Percentiles rank a stretch among this genome's conserved stretches.
These are phyloP conservation scores for Hesperia comma DNA, from an alignment of 2,888 invertebrate species.

Conservation along the genomic window DNA sequence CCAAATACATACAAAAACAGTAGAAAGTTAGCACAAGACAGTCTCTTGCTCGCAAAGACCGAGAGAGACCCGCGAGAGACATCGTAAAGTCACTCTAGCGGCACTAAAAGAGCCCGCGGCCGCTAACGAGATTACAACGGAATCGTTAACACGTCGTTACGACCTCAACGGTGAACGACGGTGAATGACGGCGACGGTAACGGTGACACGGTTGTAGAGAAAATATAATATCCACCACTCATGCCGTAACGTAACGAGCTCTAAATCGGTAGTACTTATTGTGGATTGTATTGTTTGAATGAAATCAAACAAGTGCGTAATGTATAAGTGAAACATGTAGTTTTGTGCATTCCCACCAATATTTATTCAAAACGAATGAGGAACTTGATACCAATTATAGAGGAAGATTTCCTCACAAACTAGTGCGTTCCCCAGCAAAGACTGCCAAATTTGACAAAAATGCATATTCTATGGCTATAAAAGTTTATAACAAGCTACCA, in stretches of 20 bases:
- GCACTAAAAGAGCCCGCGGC: slow-evolving; percentile 11
- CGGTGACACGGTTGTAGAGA: slow-evolving; percentile 1
- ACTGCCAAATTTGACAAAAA: too few relatives aligned
- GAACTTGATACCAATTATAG: too few relatives aligned
- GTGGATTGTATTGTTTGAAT: too few relatives aligned
- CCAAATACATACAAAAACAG: background rate
- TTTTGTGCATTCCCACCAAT: too few relatives aligned
- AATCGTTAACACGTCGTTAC: slow-evolving; percentile 14
- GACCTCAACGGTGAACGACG: background rate
- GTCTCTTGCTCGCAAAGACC: background rate
- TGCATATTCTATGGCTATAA: too few relatives aligned
- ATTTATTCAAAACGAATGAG: too few relatives aligned
- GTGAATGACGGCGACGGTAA: slow-evolving; percentile 1
- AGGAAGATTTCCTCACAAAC: too few relatives aligned
- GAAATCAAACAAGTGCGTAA: too few relatives aligned
- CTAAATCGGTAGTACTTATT: background rate
- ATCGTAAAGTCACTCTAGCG: slow-evolving; percentile 7
- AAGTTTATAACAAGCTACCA: too few relatives aligned
- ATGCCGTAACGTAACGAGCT: background rate
- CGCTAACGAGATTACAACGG: slow-evolving; percentile 27
- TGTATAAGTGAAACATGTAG: too few relatives aligned
- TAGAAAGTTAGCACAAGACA: background rate
- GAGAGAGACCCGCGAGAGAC: background rate
- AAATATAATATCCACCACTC: background rate
- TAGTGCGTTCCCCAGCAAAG: too few relatives aligned